These are phyloP conservation scores for Pammene fasciana DNA, from an alignment of 2,888 invertebrate species.

Conservation along the genomic window DNA sequence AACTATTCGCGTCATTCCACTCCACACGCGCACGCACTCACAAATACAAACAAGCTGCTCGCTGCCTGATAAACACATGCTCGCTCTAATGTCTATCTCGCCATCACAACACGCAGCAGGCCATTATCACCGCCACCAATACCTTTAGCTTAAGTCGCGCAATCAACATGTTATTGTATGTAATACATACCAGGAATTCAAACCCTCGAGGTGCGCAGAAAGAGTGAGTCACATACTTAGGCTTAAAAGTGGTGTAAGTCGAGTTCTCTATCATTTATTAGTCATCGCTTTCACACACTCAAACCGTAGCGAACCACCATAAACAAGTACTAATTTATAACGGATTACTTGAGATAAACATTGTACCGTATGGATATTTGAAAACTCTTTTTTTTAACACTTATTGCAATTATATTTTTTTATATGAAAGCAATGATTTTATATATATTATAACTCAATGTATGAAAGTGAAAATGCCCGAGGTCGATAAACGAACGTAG, in stretches of 20 bases:
- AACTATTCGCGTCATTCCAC: constrained; percentile 78
- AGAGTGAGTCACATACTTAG: constrained; percentile 36
- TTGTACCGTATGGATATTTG: not conserved
- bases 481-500: constrained; percentile 58
- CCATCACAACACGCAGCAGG: constrained; percentile 50
- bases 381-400: too few relatives aligned
- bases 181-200: not conserved
- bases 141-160: constrained; percentile 41
- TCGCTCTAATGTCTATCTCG: constrained; percentile 54
- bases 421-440: not conserved
- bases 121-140: constrained; percentile 50
- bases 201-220: constrained; percentile 18
- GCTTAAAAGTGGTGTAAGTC: not conserved
- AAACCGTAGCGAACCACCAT: not conserved
- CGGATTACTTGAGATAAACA: not conserved
- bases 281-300: constrained; percentile 34
- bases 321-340: constrained; percentile 26
- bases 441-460: too few relatives aligned
- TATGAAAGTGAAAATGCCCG: constrained; percentile 60
- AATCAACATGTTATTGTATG: constrained; percentile 40
- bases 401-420: not conserved
- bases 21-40: constrained; percentile 76
- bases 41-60: constrained; percentile 73
- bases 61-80: constrained; percentile 64
- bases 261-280: constrained; percentile 31